A percentile compares a stretch with the other conserved stretches of the same genome.
These are phyloP conservation scores for Chaetura pelagica DNA, from an alignment of 2,113 vertebrate genomes.

Conservation along the genomic window DNA sequence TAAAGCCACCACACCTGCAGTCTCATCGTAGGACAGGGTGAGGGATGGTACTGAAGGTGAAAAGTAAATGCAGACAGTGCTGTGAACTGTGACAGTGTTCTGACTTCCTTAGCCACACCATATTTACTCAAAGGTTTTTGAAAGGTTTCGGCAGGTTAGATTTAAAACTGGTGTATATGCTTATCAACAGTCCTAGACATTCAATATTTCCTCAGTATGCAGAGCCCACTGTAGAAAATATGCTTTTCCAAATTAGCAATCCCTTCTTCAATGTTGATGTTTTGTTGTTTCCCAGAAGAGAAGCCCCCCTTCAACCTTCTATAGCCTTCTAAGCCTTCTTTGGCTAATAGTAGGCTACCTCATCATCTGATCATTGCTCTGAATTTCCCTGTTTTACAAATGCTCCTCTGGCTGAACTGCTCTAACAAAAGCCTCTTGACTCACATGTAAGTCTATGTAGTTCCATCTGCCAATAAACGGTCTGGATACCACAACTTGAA, in stretches of 20 bases:
- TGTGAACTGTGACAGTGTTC: not conserved
- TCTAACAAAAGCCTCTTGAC: not conserved
- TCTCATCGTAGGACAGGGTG: not conserved
- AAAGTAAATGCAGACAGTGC: not conserved
- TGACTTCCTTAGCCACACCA: not conserved
- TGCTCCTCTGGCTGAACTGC: not conserved
- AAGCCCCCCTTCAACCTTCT: not conserved
- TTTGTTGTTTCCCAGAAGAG: not conserved
- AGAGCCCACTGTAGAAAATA: not conserved
- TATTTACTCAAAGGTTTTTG: not conserved
- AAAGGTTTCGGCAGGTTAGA: not conserved
- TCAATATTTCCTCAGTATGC: not conserved
- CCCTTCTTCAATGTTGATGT: not conserved
- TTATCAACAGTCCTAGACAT: not conserved
- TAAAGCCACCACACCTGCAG: not conserved
- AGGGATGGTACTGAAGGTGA: not conserved
- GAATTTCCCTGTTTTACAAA: not conserved
- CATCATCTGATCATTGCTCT: not conserved
- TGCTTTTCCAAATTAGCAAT: not conserved
- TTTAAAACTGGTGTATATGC: not conserved
- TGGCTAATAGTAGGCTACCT: not conserved
- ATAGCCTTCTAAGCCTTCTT: not conserved
- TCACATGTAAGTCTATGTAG: accelerated
- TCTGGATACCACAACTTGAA: not conserved
- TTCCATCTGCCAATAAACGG: not conserved